Base-by-base conservation (phyloP, 2,888 invertebrate species). In the Drosophila kuntzei region DNA sequence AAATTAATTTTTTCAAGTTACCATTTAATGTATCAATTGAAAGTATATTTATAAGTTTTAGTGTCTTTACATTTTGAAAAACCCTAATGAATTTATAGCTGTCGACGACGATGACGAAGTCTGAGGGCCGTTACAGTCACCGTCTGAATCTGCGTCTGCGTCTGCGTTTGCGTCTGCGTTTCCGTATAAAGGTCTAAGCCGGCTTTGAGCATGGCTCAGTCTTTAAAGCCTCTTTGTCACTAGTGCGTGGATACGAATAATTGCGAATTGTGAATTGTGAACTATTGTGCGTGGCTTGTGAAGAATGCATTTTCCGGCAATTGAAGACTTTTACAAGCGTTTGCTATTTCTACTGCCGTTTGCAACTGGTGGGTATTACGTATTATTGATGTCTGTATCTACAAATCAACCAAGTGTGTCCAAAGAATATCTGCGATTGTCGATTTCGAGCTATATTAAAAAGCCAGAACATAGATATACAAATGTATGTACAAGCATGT, bases 301-400 rank as follows among this genome's bases (percentile, higher is more conserved):
- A 47, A 80, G 63, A 84, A 87, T 87, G 86, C 78, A 82, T 74
- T 86, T 87, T 80, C 83, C 85, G 62, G 70, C 73, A 36, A 64
- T 87, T 49, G 76, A 76, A 44, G 74, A 81, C 34, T 79, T 87
- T 65, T 87, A 87, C 54, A 85, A 87, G 58, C 78, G 80, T 20
- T 72, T 87, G 50, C 60, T 87, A 43, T 64, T 87, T 53, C 71
- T 87, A 36, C 51, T 87, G 71, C 86, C 86, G 53, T 87, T 87
- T 57, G 76, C 81, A 20, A 53, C 71, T 43, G 78, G 86, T 86
- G 71, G 71, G 83, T 85, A 80, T 68, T 46, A 51, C 43, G 8
- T 46, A 36, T 46, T 12, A 54, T 43, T 51, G n/a, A 57, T 34
- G 51, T 50, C 27, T 59, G 46, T 44, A 63, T 60, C 57, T 61